Evolutionary conservation across 1,140 invertebrate species (phyloP), one percentile per base, ranked within the genome.

Genomic region (Cherax quadricarinatus): DNA sequence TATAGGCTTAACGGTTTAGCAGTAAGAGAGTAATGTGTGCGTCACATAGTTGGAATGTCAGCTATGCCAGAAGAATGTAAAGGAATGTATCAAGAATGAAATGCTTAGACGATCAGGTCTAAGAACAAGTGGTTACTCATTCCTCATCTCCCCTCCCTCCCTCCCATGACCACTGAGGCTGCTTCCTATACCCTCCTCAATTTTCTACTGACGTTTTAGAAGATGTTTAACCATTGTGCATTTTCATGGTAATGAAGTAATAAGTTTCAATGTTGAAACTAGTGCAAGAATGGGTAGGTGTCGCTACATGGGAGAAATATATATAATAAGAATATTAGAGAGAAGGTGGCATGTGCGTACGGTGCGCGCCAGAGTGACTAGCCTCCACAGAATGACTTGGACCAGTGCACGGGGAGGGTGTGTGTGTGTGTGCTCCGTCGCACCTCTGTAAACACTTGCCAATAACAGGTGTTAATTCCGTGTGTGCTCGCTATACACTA

Each of bases 361-460:
- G 21, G 81, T 14, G 81, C n/a, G 41, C 41, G 10, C 49, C 51
- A 53, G 6, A 53, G 80, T 53, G 18, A 60, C 81, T 53, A 53
- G 7, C 18, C 51, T 10, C 57, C 81, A n/a, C 81, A 83, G 81
- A 83, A 60, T 83, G 81, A 83, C 81, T 83, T 83, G 51, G 49
- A 57, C 51, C 81, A 60, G 81, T 83, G 81, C 14, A 57, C 51
- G 57, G 81, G 81, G 49, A 60, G 81, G 81, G 81, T 57, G 81
- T 57, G 49, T 21, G 49, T 57, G 81, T 48, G 49, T 53, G 81
- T 51, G 51, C 81, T 60, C 51, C 30, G 51, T n/a, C 81, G 57
- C 81, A 53, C 81, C 49, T 57, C 57, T 60, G 51, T 83, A 53
- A 83, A 83, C 24, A 3, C 7, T 83, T 30, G 21, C 21, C 57